Conservation (phyloP, 2,888 invertebrate genomes). For the Abscondita cerata region DNA sequence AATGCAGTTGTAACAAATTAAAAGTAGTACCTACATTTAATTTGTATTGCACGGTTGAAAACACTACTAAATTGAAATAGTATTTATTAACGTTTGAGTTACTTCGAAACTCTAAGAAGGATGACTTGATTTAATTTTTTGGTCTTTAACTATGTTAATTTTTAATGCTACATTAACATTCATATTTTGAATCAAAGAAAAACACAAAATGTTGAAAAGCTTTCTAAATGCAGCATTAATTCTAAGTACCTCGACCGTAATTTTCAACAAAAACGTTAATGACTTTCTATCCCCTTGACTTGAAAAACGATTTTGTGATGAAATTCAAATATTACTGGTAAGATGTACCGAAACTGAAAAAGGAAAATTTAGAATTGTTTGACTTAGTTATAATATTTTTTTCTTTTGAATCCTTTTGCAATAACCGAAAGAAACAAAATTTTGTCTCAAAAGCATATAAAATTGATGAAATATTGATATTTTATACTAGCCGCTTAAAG, state of each 20-base stretch:
- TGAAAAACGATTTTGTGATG: slow-evolving; percentile 7
- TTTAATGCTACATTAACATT: slow-evolving; percentile 11
- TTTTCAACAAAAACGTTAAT: slow-evolving; percentile 11
- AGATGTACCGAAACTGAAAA: not conserved
- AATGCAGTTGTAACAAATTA: not conserved
- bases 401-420: too few species aligned
- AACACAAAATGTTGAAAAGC: slow-evolving; percentile 13
- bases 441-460: too few species aligned
- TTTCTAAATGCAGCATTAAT: not conserved
- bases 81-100: too few species aligned
- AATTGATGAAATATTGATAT: slow-evolving; percentile 49
- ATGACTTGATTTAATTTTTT: slow-evolving; percentile 2
- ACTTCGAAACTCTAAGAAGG: not conserved
- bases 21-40: too few species aligned
- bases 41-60: too few species aligned
- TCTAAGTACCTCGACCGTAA: slow-evolving; percentile 2
- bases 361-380: slow-evolving; percentile 2
- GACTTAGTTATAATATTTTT: too few species aligned
- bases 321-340: slow-evolving; percentile 3
- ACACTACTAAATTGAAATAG: too few species aligned
- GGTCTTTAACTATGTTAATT: slow-evolving; percentile 1
- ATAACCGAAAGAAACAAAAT: too few species aligned
- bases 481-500: slow-evolving; percentile 44
- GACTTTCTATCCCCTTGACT: slow-evolving; percentile 12
- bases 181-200: slow-evolving; percentile 7